phyloP scores from a whole-genome alignment of 2,888 invertebrate species.

The Lithophane semibrunnea region DNA sequence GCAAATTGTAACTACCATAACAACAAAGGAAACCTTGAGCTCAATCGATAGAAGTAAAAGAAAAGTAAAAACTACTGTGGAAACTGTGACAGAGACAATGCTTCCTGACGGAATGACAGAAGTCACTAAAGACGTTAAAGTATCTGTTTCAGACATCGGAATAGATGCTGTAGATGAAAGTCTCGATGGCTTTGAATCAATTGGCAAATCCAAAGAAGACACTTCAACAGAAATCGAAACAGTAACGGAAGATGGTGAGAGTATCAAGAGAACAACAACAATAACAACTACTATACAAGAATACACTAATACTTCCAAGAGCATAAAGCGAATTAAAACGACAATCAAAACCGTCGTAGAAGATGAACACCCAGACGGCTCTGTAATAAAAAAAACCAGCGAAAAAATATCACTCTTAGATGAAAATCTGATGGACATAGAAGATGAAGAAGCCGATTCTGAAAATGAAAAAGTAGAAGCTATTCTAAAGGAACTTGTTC shows the following conservation, averaged over 20 bases:
- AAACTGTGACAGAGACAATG: constrained; percentile 83
- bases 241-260: constrained; percentile 76
- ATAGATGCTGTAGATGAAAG: constrained; percentile 66
- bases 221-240: constrained; percentile 73
- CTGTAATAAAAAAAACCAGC: constrained; percentile 82
- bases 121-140: constrained; percentile 84
- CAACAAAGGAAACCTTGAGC: constrained; percentile 82
- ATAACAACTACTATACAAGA: constrained; percentile 77
- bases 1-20: constrained; percentile 83
- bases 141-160: constrained; percentile 81
- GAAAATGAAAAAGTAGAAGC: constrained; percentile 42
- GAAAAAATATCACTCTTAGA: constrained; percentile 83
- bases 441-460: constrained; percentile 21
- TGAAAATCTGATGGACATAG: constrained; percentile 67
- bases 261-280: constrained; percentile 80
- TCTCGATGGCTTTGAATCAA: constrained; percentile 73
- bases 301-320: constrained; percentile 69
- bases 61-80: constrained; percentile 84
- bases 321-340: constrained; percentile 76
- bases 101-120: constrained; percentile 83
- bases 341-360: constrained; percentile 79
- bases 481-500: constrained; percentile 61
- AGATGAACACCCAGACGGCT: constrained; percentile 86
- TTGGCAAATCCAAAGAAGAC: constrained; percentile 75
- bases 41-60: constrained; percentile 78